Evolutionary conservation across 2,797 vertebrate genomes (phyloP).

Genomic region (Pseudochirops cupreus): DNA sequence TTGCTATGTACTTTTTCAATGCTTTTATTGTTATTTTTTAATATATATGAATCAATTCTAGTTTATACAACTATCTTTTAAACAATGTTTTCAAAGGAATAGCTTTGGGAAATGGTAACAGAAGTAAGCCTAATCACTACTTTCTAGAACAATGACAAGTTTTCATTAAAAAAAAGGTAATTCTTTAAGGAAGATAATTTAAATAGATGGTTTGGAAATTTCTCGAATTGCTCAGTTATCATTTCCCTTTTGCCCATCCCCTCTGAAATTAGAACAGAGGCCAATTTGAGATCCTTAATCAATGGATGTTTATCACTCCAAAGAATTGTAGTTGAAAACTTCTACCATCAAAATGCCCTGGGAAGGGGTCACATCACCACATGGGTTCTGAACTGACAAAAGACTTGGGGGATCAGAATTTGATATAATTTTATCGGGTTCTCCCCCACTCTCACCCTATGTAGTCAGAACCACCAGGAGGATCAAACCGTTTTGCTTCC

Average conservation of each 20-base stretch:
- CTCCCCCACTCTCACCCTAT: not conserved
- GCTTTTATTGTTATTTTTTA: not conserved
- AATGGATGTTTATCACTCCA: not conserved
- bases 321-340: not conserved
- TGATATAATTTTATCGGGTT: not conserved
- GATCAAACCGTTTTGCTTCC: not conserved
- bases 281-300: not conserved
- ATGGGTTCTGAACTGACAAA: not conserved
- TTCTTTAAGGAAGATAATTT: too few species aligned
- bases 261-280: not conserved
- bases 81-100: not conserved
- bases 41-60: not conserved
- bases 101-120: not conserved
- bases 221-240: not conserved
- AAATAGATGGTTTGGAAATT: not conserved
- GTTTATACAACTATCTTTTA: not conserved
- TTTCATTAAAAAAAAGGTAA: not conserved
- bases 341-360: not conserved
- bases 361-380: not conserved
- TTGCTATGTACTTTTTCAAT: not conserved
- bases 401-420: not conserved
- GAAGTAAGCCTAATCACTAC: not conserved
- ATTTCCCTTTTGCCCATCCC: not conserved
- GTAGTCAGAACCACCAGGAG: not conserved
- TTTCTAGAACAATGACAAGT: not conserved